Conservation (phyloP, 2,113 vertebrate genomes). For the Euleptes europaea region DNA sequence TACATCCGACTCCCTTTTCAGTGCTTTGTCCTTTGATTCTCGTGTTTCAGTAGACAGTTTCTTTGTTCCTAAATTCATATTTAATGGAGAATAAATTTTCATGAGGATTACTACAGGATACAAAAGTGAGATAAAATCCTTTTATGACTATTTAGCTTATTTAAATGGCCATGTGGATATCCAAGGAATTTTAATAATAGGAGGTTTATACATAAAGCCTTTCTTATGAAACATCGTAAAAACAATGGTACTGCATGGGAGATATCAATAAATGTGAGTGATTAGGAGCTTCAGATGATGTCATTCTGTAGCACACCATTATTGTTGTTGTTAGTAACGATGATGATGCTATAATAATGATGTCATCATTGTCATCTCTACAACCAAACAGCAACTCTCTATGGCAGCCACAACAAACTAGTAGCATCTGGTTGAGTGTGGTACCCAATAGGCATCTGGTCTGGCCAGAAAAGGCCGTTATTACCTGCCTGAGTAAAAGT, state of each 20-base stretch:
- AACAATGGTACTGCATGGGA: background rate
- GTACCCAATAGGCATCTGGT: slow-evolving; percentile 31
- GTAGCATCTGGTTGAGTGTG: background rate
- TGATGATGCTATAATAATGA: no score
- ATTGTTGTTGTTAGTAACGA: background rate
- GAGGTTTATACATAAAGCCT: background rate
- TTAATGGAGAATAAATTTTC: background rate
- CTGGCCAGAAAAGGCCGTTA: background rate
- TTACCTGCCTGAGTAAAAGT: background rate
- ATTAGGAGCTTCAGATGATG: background rate
- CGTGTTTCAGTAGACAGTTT: background rate
- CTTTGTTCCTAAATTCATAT: background rate
- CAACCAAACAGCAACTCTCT: background rate
- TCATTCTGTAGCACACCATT: background rate
- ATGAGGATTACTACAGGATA: background rate
- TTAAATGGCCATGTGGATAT: background rate
- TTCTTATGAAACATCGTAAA: background rate
- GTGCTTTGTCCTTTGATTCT: background rate
- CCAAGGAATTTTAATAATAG: background rate
- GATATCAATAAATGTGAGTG: background rate
- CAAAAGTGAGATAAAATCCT: background rate
- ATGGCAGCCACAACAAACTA: background rate
- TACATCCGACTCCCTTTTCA: background rate
- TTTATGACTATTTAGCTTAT: background rate
- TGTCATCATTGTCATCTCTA: no score